Evolutionary conservation across 2,113 vertebrate genomes (phyloP), one percentile per base, ranked within the genome.

Genomic region (Alethe diademata): DNA sequence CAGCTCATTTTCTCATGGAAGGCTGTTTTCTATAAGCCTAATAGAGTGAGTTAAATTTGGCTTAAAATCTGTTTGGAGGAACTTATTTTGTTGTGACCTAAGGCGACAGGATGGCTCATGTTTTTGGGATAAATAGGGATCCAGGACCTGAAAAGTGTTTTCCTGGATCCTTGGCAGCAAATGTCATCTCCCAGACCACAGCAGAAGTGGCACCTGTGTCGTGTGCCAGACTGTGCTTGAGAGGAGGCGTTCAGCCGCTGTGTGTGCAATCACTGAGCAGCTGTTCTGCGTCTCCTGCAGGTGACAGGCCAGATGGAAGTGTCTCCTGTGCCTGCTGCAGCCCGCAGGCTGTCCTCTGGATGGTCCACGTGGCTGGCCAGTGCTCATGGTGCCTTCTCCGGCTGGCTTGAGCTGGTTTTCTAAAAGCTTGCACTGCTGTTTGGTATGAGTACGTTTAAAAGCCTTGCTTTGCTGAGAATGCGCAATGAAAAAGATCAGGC

Each of bases 371-470:
- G 36, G 28, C 22, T 65, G 36, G 43, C 40, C 19, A 19, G n/a
- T 6, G 66, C 36, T 51, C 7, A 0, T 17, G 11, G 57, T 40
- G 31, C 6, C 31, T 80, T 42, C 7, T 51, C 5, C 31, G 65
- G 48, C 25, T 45, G 36, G 31, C 0, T 0, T 15, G 19, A 54
- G 18, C 25, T 19, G 5, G 1, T 51, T 95, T 86, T n/a, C 47
- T 64, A 8, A 48, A 64, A 69, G n/a, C 18, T 73, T 79, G n/a
- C 50, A 10, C 4, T 47, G 81, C 36, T 62, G 1, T 76, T 62
- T 16, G 11, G 5, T 24, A 6, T 85, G 40, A 42, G 12, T 38
- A 5, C 0, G 0, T 14, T 42, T 57, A 11, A 65, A 40, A 76
- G 36, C 20, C 17, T 91, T 61, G 19, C 17, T 56, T 74, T 72